A percentile compares a stretch with the other conserved stretches of the same genome.
phyloP scores from a whole-genome alignment of 2,888 invertebrate genomes.

The Mayetiola destructor region DNA sequence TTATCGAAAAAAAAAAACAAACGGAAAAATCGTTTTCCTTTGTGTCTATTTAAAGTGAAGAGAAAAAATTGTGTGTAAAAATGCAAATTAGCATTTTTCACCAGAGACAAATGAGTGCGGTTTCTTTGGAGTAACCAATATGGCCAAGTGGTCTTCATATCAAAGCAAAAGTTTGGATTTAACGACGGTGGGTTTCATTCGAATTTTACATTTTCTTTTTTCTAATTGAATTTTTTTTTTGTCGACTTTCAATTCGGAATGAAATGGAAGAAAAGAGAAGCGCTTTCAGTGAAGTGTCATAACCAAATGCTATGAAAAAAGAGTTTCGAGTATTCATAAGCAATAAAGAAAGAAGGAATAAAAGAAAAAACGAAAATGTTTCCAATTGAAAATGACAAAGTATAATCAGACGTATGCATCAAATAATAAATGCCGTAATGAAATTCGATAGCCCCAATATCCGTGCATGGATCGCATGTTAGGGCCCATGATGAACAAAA shows the following conservation, averaged over 20 bases:
- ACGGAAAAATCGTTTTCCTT: neutral
- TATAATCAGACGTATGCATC: no score
- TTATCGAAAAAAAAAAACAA: neutral
- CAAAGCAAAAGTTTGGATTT: conserved; percentile 31
- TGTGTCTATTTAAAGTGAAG: neutral
- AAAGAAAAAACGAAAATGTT: no score
- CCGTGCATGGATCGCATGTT: no score
- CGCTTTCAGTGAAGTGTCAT: no score
- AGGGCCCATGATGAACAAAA: no score
- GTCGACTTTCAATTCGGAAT: neutral
- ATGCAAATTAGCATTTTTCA: conserved; percentile 11
- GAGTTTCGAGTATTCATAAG: no score
- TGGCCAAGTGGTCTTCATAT: conserved; percentile 36
- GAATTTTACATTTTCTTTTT: neutral
- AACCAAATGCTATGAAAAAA: no score
- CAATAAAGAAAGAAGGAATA: no score
- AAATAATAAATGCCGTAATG: no score
- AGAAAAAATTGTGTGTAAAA: neutral
- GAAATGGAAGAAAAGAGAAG: no score
- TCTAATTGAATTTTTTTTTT: neutral
- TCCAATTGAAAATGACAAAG: no score
- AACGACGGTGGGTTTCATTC: conserved; percentile 34
- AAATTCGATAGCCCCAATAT: no score
- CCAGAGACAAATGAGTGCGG: conserved; percentile 33
- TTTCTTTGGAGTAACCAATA: conserved; percentile 37